Evolutionary conservation across 2,797 vertebrate genomes (phyloP).

Genomic region (Anableps anableps): DNA sequence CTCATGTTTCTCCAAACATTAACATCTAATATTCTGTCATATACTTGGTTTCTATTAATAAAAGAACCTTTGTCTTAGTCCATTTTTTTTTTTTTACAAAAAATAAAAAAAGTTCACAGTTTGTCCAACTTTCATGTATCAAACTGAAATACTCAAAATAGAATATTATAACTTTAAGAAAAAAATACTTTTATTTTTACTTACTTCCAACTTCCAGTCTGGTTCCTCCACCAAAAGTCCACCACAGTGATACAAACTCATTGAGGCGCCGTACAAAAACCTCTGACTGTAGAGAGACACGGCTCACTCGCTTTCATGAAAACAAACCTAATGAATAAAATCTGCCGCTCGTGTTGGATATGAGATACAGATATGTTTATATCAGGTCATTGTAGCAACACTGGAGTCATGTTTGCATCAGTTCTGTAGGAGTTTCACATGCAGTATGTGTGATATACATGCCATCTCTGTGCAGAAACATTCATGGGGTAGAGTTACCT

Average conservation of each 20-base stretch:
- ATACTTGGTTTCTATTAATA: neutral
- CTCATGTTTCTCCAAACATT: neutral
- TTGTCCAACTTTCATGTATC: neutral
- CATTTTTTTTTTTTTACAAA: neutral
- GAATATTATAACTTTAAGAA: neutral
- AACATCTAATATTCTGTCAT: neutral
- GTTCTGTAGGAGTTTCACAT: too few species aligned
- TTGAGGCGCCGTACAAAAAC: constrained; percentile 18
- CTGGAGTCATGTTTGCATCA: too few species aligned
- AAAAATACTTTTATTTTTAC: neutral
- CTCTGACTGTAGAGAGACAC: constrained; percentile 13
- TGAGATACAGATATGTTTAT: too few species aligned
- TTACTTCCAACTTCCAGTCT: neutral
- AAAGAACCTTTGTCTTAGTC: neutral
- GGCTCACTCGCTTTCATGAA: neutral
- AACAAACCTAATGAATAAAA: neutral
- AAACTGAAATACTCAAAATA: neutral
- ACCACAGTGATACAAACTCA: constrained; percentile 13
- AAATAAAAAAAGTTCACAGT: neutral
- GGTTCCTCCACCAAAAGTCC: constrained; percentile 10
- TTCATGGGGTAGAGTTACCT: too few species aligned
- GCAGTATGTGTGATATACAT: too few species aligned
- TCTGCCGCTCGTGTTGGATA: neutral
- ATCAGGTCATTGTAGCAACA: too few species aligned
- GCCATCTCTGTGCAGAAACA: too few species aligned